Evolutionary conservation across 2,113 vertebrate species (phyloP), one percentile per base, ranked within the genome.

Genomic region (Sminthopsis crassicaudata): DNA sequence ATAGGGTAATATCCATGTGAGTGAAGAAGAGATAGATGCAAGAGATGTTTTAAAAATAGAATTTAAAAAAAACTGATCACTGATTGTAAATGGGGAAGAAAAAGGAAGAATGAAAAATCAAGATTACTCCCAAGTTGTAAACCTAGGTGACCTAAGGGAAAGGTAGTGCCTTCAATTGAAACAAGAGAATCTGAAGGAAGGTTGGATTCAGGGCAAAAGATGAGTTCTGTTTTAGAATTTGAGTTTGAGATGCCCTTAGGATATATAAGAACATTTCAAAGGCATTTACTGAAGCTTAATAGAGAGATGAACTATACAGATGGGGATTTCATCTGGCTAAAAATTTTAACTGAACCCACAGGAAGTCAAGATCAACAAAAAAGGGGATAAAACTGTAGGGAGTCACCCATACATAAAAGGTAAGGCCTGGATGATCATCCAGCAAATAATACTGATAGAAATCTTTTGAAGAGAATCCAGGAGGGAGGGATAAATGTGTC

Each of bases 211-310:
- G 52, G 67, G 84, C 19, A 26, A 30, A n/a, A 89, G 54, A 57
- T 57, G 46, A 24, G 67, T 90, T 53, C 24, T 9, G 27, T 46
- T 94, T 96, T 60, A 48, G 48, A 42, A 50, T 53, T 42, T 84
- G 93, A 16, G 5, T 90, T 46, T 90, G 36, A 90, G 52, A 55
- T 30, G 26, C 46, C 30, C 51, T 53, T 90, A 26, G 53, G 22
- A 12, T 60, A 67, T 54, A 48, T 46, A 46, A 53, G 89, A 24
- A 92, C 50, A 23, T 1, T 27, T n/a, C 27, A 50, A 55, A 91
- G 52, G 42, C 54, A 90, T n/a, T 48, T 95, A 8, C 16, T 91
- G 46, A 48, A 94, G 52, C 90, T 92, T 91, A 57, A 14, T 90
- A 91, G 91, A 76, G 60, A 89, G 53, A 67, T 36, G n/a, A 24